Evolutionary conservation across 2,113 vertebrate species (phyloP), one percentile per base, ranked within the genome.

Genomic region (Xenus cinereus): DNA sequence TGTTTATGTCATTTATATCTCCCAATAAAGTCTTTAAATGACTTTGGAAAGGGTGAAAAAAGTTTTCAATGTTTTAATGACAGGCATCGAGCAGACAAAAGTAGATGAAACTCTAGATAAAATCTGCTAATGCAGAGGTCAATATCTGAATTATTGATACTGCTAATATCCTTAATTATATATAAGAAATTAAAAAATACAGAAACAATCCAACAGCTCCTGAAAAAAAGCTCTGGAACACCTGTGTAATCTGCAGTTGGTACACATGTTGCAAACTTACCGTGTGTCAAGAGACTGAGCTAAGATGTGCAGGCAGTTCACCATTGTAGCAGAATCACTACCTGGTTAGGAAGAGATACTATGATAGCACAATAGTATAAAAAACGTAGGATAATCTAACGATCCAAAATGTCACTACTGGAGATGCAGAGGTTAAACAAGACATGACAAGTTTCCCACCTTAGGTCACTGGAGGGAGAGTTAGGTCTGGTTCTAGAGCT

Each of bases 291-390:
- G 98, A 6, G 99, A 99, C 95, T 99, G 99, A 74, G 99, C 99
- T 98, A 99, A 97, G 94, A 99, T 99, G 84, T 99, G 99, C 89
- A 99, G 98, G 97, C 99, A 99, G 98, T 99, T 99, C 95, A 99
- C 99, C 98, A 99, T 99, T 43, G 99, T 99, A 66, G 98, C 95
- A 64, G 99, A 99, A 96, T 99, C 99, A 41, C 98, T 99, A 60
- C 99, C 99, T 99, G 91, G 73, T 96, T 77, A 75, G 93, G 95
- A 74, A 64, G 73, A 77, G 43, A 67, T 27, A 45, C 30, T 28
- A 8, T 92, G n/a, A 94, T 63, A 81, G 14, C 30, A 83, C 32
- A 67, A 16, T 1, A 72, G 20, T 12, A 76, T 4, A 73, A 59
- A 33, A 82, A 87, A 76, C 9, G 23, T 2, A 62, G 35, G 19